Evolutionary conservation across 2,888 invertebrate genomes (phyloP).

Genomic region (Carabus problematicus): DNA sequence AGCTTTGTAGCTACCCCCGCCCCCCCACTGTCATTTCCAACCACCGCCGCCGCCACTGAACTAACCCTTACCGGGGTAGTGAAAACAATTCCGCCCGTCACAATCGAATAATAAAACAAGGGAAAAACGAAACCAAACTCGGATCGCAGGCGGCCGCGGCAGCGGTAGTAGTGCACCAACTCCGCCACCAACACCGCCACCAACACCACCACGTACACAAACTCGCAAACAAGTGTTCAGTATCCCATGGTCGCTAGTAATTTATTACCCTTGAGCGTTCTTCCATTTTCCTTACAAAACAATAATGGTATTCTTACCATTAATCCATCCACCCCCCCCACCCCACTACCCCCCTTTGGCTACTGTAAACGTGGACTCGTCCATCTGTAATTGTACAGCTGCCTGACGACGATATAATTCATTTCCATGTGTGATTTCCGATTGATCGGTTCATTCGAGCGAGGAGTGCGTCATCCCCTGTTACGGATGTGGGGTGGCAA

Average conservation of each 20-base stretch:
- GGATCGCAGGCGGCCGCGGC: neutral
- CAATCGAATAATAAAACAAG: slow-evolving; percentile 43
- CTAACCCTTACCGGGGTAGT: neutral
- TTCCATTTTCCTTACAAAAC: slow-evolving; percentile 55
- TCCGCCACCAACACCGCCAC: slow-evolving; percentile 2
- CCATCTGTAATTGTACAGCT: neutral
- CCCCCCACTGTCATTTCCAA: too few relatives aligned
- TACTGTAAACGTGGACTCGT: slow-evolving; percentile 22
- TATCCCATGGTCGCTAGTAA: slow-evolving; percentile 51
- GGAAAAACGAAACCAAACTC: slow-evolving; percentile 38
- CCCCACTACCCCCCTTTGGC: slow-evolving; percentile 37
- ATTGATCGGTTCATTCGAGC: slow-evolving; percentile 22
- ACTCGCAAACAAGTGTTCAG: slow-evolving; percentile 47
- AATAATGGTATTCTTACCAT: slow-evolving; percentile 58
- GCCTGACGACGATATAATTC: slow-evolving; percentile 23
- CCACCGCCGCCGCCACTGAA: too few relatives aligned
- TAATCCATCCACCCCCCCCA: slow-evolving; percentile 53
- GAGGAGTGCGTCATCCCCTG: slow-evolving; percentile 8
- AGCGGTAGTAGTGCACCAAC: neutral
- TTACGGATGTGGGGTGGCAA: neutral
- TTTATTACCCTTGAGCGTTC: slow-evolving; percentile 54
- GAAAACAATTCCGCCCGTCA: slow-evolving; percentile 40
- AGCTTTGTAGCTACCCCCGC: too few relatives aligned
- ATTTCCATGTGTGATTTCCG: slow-evolving; percentile 36
- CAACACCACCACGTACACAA: slow-evolving; percentile 16